Base-by-base conservation (phyloP, 2,113 vertebrate genomes). In the Toxotes jaculatrix region DNA sequence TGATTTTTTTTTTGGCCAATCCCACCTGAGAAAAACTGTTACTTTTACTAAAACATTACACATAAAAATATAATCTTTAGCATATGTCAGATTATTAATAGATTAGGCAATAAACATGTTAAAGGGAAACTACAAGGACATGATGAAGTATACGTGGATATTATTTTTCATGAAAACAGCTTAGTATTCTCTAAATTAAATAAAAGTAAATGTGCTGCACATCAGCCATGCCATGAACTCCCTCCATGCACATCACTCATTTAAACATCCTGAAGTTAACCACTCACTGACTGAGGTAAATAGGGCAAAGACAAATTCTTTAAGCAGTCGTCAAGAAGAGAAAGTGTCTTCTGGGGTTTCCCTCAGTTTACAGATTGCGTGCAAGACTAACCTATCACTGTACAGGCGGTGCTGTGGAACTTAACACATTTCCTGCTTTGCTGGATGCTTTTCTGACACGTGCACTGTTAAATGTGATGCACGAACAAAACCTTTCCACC, bases 381-480 rank as follows among this genome's bases (percentile, higher is more conserved):
- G 43, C 14, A 5, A 62, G 19, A 45, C 45, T 63, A 38, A 19
- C 21, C 31, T 17, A 1, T 70, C 9, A 49, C 13, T 63, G 53
- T 61, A 65, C 3, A 2, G 17, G 42, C 23, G 31, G 7, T 9
- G 4, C 59, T 61, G 68, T 47, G 17, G 17, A 14, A 4, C 66
- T 7, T 16, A 9, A 75, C 70, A 65, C 75, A 70, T n/a, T 79
- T 79, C 66, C 63, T 74, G 69, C 38, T 10, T 2, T 19, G 47
- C 38, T 5, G 17, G 14, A 1, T 16, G 17, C 14, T 45, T 38
- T 23, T 42, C 23, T 34, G n/a, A 2, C 12, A 32, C n/a, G 4
- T 8, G 7, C 2, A 17, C 27, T 11, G 53, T 32, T 9, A 3
- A 19, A 4, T 5, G 47, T 7, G 16, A 3, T 55, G 47, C 47